phyloP scores from a whole-genome alignment of 2,888 invertebrate genomes.

The Sarcophaga variegata region DNA sequence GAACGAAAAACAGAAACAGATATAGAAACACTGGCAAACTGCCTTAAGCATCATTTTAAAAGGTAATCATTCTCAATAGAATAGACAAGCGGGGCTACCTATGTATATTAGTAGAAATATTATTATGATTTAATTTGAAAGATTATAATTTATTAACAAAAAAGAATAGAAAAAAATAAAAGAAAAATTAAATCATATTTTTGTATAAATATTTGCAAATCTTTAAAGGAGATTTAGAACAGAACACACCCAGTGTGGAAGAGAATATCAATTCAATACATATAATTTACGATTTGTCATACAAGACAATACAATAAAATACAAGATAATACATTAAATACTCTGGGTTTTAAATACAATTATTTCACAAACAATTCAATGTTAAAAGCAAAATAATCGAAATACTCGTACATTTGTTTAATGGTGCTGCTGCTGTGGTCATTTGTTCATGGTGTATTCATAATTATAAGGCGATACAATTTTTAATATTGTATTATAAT shows the following conservation, averaged over 20 bases:
- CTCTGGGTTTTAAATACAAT: background rate
- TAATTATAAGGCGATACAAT: conserved; percentile 45
- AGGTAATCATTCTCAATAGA: conserved; percentile 28
- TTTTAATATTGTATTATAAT: background rate
- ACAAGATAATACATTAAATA: conserved; percentile 1
- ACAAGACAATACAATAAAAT: conserved; percentile 10
- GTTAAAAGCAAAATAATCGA: background rate
- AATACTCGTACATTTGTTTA: background rate
- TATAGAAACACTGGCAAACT: background rate
- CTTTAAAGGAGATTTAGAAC: background rate
- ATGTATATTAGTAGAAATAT: conserved; percentile 26
- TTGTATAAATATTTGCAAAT: conserved; percentile 15
- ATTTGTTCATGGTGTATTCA: background rate
- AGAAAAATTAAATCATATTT: background rate
- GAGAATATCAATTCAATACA: conserved; percentile 1
- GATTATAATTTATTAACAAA: conserved; percentile 37
- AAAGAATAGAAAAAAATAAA: background rate
- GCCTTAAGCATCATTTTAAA: conserved; percentile 53
- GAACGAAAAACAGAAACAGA: background rate
- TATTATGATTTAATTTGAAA: conserved; percentile 52
- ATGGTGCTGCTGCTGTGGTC: background rate
- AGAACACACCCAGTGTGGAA: conserved; percentile 48
- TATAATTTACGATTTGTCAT: conserved; percentile 57
- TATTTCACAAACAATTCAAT: background rate
- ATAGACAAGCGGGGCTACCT: conserved; percentile 3